Evolutionary conservation across 2,888 invertebrate genomes (phyloP), one percentile per base, ranked within the genome.

Genomic region (Drosophila tanythrix): DNA sequence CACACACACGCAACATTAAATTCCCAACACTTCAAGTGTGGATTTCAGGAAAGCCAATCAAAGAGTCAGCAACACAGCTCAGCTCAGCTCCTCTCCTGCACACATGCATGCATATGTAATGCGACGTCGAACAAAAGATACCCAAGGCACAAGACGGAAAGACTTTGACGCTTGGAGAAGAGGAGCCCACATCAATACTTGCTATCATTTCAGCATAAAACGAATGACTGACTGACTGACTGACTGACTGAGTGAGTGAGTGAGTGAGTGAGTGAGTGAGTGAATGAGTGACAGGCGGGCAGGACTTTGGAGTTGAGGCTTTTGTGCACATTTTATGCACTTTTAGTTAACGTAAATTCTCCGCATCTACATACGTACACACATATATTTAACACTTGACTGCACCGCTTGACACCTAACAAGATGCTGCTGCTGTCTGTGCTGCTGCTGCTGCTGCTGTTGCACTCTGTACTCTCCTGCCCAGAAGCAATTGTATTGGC

Each of bases 371-470:
- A n/a, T 68, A 35, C 15, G 35, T 18, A 57, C 36, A 56, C 31
- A 78, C 76, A 87, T 85, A 84, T 89, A 88, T 89, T 87, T 89
- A 87, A 89, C 86, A 89, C 90, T 87, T 87, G 86, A 87, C 88
- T 89, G 86, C 86, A 64, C 51, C 81, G 67, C 46, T 75, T 80
- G 89, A 85, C 89, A 87, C 85, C 82, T 88, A 85, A 89, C 84
- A 89, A 79, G 84, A 75, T 76, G 88, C 55, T 51, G 62, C 61
- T 36, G 52, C 55, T 59, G 38, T 51, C 6, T 1, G 6, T 21
- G 43, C 7, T 21, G 36, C 36, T 29, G 35, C 50, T 52, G 40
- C 31, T 29, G 29, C 35, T 55, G 51, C 55, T 36, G 56, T 38
- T 38, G 56, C 56, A 38, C 56, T 56, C 27, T 38, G 56, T 29